phyloP scores from a whole-genome alignment of 2,888 invertebrate species.

The Apoda limacodes region DNA sequence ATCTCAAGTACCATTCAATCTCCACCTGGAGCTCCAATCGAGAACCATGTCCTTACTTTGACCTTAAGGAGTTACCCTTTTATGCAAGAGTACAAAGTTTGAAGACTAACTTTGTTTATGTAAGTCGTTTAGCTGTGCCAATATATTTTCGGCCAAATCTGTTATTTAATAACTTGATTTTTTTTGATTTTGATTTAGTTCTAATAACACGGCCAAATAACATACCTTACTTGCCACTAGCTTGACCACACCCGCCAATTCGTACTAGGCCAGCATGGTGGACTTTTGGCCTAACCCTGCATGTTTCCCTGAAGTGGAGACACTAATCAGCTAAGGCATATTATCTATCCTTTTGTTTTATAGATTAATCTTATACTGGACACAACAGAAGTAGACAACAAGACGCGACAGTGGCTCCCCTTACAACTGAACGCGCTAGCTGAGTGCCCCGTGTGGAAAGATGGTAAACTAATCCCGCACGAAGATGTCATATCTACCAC shows the following conservation, averaged over 20 bases:
- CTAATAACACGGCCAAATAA: too few relatives aligned
- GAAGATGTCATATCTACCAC: conserved; percentile 83
- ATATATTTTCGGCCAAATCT: not conserved
- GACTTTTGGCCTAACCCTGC: too few relatives aligned
- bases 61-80: conserved; percentile 75
- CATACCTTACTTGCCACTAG: too few relatives aligned
- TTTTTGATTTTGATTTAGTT: too few relatives aligned
- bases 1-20: conserved; percentile 77
- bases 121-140: too few relatives aligned
- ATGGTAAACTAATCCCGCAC: conserved; percentile 67
- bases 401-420: conserved; percentile 78
- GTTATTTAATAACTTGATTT: too few relatives aligned
- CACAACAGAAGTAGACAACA: conserved; percentile 69
- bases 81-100: conserved; percentile 83
- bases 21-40: conserved; percentile 47
- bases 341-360: too few relatives aligned
- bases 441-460: conserved; percentile 79
- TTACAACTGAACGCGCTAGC: conserved; percentile 79
- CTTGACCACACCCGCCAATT: too few relatives aligned
- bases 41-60: conserved; percentile 59
- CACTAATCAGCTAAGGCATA: too few relatives aligned
- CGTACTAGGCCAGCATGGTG: too few relatives aligned
- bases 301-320: too few relatives aligned
- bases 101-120: conserved; percentile 86
- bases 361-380: conserved; percentile 82